Evolutionary conservation across 2,888 invertebrate genomes (phyloP), one percentile per base, ranked within the genome.

Genomic region (Elysia crispata): DNA sequence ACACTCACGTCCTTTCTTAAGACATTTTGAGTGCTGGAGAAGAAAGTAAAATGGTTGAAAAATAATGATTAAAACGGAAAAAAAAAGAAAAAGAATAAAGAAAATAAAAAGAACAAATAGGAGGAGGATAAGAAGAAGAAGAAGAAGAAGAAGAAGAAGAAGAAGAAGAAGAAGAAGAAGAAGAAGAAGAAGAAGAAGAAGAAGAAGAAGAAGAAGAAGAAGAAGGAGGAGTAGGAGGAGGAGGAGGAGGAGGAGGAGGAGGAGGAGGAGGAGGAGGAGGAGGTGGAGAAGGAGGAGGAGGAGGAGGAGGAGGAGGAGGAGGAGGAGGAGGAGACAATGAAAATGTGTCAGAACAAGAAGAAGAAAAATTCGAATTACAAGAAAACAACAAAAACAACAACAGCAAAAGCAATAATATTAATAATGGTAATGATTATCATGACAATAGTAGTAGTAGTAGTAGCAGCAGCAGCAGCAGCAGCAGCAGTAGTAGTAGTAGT

Each of bases 171-270:
- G 60, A 75, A 20, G 30, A 30, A 57, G 60, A 75, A 28, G 8
- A 20, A 73, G 50, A 73, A 20, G 25, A 49, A 73, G 72, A 49
- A 49, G 50, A 20, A 49, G 49, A 50, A 20, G 49, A 50, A 49
- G 11, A 50, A 20, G 49, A 50, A 50, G 49, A 50, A 49, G 49
- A 50, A 73, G 49, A 11, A 62, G 28, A 66, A 73, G 50, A 41
- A 64, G 49, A 74, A 79, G 54, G 74, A 70, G 60, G 70, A 49
- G 49, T 62, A 73, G 66, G 64, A 62, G 66, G 30, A 73, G 20
- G 74, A 79, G 23, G 28, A 41, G 67, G 41, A 62, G 64, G 66
- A 60, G 54, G 73, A 64, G 66, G 79, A 75, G 18, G 54, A 73
- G 66, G 62, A 79, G 31, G 41, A 74, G 23, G 73, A 79, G 50